phyloP scores from a whole-genome alignment of 2,797 vertebrate species.

The Saxicola maurus region DNA sequence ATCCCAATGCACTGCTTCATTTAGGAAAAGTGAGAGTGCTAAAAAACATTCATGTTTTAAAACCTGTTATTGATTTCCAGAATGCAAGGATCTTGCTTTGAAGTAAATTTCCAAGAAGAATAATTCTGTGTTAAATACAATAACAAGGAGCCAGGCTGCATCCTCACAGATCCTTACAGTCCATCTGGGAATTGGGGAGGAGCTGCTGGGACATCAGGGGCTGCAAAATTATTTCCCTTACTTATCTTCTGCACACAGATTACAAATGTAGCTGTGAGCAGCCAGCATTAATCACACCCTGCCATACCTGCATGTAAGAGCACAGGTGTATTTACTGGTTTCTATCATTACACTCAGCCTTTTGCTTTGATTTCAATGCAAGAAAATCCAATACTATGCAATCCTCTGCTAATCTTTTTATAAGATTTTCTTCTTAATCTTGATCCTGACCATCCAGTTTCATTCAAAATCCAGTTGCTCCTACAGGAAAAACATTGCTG shows the following conservation, averaged over 20 bases:
- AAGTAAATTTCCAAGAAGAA: not conserved
- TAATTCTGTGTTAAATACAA: not conserved
- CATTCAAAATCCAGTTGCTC: not conserved
- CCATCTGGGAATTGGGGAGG: rapidly evolving
- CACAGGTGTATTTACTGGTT: conserved; percentile 1
- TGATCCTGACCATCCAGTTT: not conserved
- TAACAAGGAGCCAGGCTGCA: not conserved
- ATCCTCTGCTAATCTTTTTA: not conserved
- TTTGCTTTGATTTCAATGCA: not conserved
- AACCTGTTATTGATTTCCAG: not conserved
- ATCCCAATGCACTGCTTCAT: not conserved
- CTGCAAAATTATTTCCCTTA: not conserved
- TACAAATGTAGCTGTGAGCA: not conserved
- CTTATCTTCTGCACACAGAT: not conserved
- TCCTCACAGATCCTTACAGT: not conserved
- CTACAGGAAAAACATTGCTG: not conserved
- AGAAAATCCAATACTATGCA: not conserved
- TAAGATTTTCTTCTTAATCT: conserved; percentile 18
- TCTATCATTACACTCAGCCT: not conserved
- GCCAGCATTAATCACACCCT: not conserved
- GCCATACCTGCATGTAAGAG: not conserved
- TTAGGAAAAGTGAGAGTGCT: not conserved
- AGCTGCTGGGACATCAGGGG: not conserved
- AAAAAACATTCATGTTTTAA: not conserved
- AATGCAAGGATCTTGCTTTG: not conserved